phyloP scores from a whole-genome alignment of 2,113 vertebrate species.

The Dromaius novaehollandiae region DNA sequence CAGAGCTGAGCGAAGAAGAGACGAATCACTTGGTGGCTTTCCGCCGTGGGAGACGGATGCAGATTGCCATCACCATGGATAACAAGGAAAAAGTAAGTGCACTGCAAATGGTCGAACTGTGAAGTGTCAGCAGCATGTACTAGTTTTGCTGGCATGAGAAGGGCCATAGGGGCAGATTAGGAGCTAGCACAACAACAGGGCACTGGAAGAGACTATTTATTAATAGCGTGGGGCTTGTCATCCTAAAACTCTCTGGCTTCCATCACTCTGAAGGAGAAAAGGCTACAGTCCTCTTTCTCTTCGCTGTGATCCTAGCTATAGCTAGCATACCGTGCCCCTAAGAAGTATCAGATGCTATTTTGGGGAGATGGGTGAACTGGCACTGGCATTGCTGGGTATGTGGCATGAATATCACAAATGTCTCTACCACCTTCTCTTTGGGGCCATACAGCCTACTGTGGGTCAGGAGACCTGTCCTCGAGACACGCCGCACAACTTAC shows the following conservation, averaged over 20 bases:
- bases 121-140: not conserved
- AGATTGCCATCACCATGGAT: conserved; percentile 74
- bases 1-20: conserved; percentile 70
- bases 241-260: not conserved
- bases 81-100: conserved; percentile 76
- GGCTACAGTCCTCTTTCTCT: not conserved
- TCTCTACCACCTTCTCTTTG: not conserved
- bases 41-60: conserved; percentile 71
- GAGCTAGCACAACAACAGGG: not conserved
- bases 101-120: not conserved
- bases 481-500: not conserved
- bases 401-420: not conserved
- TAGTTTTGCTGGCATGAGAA: not conserved
- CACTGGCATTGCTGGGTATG: not conserved
- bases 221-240: not conserved
- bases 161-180: not conserved
- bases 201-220: not conserved
- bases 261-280: not conserved
- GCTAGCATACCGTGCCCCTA: not conserved
- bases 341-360: not conserved
- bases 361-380: not conserved
- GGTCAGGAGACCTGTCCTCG: not conserved
- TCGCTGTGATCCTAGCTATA: not conserved
- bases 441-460: not conserved
- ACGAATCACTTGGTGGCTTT: conserved; percentile 62